Percentiles rank a stretch among this genome's conserved stretches.
Evolutionary conservation across 2,888 invertebrate species (phyloP).

Genomic region (Drosophila greeni): DNA sequence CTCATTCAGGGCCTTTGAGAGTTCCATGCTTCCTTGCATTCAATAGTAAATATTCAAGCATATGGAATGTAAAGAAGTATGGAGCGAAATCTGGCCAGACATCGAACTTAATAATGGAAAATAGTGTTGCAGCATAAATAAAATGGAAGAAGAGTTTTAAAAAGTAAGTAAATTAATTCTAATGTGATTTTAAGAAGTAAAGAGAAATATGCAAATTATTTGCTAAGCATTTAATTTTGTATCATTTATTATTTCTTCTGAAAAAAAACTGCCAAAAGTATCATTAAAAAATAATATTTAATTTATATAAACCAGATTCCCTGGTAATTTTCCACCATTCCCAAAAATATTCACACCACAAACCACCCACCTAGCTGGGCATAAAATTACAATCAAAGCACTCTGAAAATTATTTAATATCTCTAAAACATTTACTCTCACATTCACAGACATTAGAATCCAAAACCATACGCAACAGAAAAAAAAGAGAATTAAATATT

Average conservation of each 20-base stretch:
- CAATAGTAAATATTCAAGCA: constrained; percentile 79
- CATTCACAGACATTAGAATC: constrained; percentile 1
- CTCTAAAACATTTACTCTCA: constrained; percentile 13
- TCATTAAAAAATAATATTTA: not conserved
- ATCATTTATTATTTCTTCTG: not conserved
- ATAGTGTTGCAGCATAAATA: not conserved
- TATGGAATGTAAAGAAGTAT: constrained; percentile 81
- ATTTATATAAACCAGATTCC: not conserved
- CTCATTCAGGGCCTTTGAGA: constrained; percentile 72
- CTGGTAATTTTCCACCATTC: not conserved
- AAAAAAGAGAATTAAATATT: constrained; percentile 13
- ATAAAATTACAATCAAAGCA: constrained; percentile 14
- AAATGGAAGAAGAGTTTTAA: rapidly evolving
- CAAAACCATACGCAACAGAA: not conserved
- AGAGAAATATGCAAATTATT: too few species aligned
- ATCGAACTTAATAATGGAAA: constrained; percentile 21
- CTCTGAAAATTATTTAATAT: constrained; percentile 17
- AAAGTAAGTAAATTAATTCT: not conserved
- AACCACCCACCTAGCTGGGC: not conserved
- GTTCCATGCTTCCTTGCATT: constrained; percentile 81
- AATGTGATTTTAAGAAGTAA: too few species aligned
- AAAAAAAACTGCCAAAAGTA: not conserved
- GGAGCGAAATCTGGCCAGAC: constrained; percentile 79
- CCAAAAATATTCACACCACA: not conserved
- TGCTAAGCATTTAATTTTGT: not conserved